Evolutionary conservation across 2,797 vertebrate species (phyloP), one percentile per base, ranked within the genome.

Genomic region (Pseudomugil gertrudae): DNA sequence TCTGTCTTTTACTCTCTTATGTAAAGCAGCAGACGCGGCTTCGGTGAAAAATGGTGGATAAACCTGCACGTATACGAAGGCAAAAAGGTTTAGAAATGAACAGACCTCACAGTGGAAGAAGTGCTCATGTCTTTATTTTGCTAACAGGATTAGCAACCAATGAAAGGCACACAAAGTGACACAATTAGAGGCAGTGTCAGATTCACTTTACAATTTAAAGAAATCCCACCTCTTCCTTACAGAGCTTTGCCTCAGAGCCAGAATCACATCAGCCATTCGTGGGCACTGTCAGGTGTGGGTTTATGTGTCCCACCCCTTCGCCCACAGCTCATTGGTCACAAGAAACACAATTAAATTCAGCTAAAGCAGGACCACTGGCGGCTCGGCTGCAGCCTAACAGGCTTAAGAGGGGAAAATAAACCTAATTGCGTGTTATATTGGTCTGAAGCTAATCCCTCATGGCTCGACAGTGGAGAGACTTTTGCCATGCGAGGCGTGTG

Each of bases 301-400:
- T 76, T 79, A 55, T 9, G 84, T 76, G 82, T 66, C 62, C 69
- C 71, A 64, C 68, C 70, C 72, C 63, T 55, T 74, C 65, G 83
- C 66, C 69, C 81, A 73, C 79, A 84, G 88, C 80, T 92, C 87
- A 83, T 73, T 93, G 92, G 93, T 91, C 92, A 92, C 90, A 87
- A 94, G 79, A 94, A 95, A 95, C 89, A 95, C 92, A 95, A 94
- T 96, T 95, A 95, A 93, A 92, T 93, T 94, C 90, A 91, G 93
- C 93, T 93, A 93, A 94, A 86, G 86, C 85, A 63, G 38, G 84
- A 80, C 87, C 86, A 66, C 91, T 85, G 87, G 81, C 81, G 86
- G 91, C 88, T 90, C 69, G 0, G 83, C 86, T 83, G 72, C 47
- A 78, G 82, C 56, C 51, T 82, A 90, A 93, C 84, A 90, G 92